phyloP scores from a whole-genome alignment of 2,113 vertebrate species.

The Mormyrus lacerda region DNA sequence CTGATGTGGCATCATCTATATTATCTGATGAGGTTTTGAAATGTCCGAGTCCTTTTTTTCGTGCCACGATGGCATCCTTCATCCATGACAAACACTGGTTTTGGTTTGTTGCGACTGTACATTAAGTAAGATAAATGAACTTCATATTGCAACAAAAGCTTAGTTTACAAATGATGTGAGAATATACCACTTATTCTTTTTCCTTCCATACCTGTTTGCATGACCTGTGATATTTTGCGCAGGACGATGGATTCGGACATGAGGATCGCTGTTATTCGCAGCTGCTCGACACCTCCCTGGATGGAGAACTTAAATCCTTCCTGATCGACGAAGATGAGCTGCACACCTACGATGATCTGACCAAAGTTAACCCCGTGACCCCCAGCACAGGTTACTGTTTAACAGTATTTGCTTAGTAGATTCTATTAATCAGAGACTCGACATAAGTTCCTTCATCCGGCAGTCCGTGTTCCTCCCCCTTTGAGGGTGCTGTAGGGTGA shows the following conservation, averaged over 20 bases:
- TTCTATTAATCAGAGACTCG: neutral
- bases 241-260: constrained; percentile 57
- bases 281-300: constrained; percentile 54
- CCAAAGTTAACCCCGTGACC: constrained; percentile 89
- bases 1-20: neutral
- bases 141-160: neutral
- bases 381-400: constrained; percentile 71
- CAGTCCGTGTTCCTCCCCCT: neutral
- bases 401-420: neutral
- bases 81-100: neutral
- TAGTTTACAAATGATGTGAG: neutral
- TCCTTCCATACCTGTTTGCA: neutral
- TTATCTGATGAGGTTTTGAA: neutral
- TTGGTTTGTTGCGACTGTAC: neutral
- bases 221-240: neutral
- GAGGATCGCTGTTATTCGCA: constrained; percentile 25
- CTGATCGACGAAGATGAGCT: constrained; percentile 69
- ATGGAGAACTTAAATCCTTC: constrained; percentile 72
- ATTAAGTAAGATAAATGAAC: neutral
- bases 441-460: neutral
- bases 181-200: neutral
- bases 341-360: constrained; percentile 86
- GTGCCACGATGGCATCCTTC: neutral
- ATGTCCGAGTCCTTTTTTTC: neutral
- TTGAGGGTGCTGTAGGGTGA: neutral